Base-by-base conservation (phyloP, 2,888 invertebrate genomes). In the Microctonus brassicae region DNA sequence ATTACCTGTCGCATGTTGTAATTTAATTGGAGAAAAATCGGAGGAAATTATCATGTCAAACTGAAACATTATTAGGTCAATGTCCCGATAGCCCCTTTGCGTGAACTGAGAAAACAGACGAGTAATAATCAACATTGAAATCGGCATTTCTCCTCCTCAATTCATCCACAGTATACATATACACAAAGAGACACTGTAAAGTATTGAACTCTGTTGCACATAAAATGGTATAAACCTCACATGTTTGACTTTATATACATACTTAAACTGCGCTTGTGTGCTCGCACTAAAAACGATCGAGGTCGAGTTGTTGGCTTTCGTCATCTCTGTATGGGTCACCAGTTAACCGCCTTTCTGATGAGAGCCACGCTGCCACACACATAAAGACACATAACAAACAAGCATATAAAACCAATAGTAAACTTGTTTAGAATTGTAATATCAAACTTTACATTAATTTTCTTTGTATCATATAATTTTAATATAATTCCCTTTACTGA, bases 241-340 rank as follows among this genome's bases (percentile, higher is more conserved):
- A 62, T 67, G 53, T 64, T 60, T 69, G 66, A 70, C 67, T 61
- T 69, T 58, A 47, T 53, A 17, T 57, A 29, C 67, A 63, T 64
- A 68, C 71, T 60, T 58, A 24, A 63, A 69, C 26, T 36, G 61
- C 64, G 63, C 47, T 24, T 47, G 64, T 70, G 74, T 69, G 71
- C 72, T 76, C 72, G 83, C 81, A 80, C 83, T 84, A 85, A 84
- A 86, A 86, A 86, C 84, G 81, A 87, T 86, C 78, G 84, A 85
- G 87, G 86, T 84, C 86, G 82, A 81, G 75, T 74, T 73, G 76
- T 78, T 79, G 76, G 77, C 78, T 70, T 70, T 69, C 71, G 42
- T 74, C 72, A 60, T 77, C 69, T 72, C 73, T 73, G 75, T 75
- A 77, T 76, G 72, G 80, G 78, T 81, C 81, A 79, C 77, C 78